Conservation (phyloP, 2,797 vertebrate genomes). For the Carapus acus region DNA sequence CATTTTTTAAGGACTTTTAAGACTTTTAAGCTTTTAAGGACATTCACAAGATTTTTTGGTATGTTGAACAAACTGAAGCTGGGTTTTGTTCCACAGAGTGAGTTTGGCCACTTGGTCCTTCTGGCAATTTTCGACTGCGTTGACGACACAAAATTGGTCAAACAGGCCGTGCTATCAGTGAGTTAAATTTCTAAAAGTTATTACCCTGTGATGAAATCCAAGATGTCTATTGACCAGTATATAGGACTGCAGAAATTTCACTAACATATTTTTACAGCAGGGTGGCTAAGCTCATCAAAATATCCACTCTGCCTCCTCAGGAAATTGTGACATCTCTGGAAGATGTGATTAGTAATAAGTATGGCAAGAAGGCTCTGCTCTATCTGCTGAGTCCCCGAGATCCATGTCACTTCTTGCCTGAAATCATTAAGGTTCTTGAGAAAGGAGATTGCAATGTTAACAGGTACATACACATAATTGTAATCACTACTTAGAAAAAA, state of each 20-base stretch:
- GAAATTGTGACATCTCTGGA: conserved; percentile 81
- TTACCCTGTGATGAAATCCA: too few relatives aligned
- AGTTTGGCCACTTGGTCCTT: conserved; percentile 88
- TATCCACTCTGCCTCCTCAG: conserved; percentile 67
- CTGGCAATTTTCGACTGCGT: conserved; percentile 91
- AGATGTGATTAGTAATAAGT: conserved; percentile 82
- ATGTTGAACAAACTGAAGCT: not conserved
- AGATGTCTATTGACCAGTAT: too few relatives aligned
- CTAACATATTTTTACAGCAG: too few relatives aligned
- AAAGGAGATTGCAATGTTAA: conserved; percentile 84
- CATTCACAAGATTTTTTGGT: too few relatives aligned
- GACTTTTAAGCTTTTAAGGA: too few relatives aligned
- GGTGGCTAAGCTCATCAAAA: too few relatives aligned
- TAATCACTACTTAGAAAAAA: not conserved
- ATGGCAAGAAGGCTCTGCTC: conserved; percentile 87
- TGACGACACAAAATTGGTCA: conserved; percentile 96
- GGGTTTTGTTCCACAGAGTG: conserved; percentile 73
- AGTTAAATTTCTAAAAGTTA: conserved; percentile 64
- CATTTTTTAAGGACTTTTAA: too few relatives aligned
- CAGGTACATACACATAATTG: conserved; percentile 69
- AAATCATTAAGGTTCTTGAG: conserved; percentile 83
- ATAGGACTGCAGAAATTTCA: too few relatives aligned
- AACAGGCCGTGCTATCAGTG: conserved; percentile 88
- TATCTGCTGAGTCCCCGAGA: conserved; percentile 89
- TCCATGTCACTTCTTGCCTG: conserved; percentile 83